phyloP scores from a whole-genome alignment of 1,140 invertebrate genomes.

The honey bee (Apis mellifera) region Amel_HAv3.1 CM009931.2:12432001-12432500 shows the following conservation, averaged over 20 bases:
- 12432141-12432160: conserved; percentile 79
- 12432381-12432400: conserved; percentile 25
- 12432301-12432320: conserved; percentile 22
- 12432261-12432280: conserved; percentile 68
- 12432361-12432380: conserved; percentile 29
- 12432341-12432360: conserved; percentile 13
- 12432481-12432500: conserved; percentile 23
- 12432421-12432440: neutral
- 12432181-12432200: conserved; percentile 88
- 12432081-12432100: conserved; percentile 78
- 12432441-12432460: conserved; percentile 6
- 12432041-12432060: conserved; percentile 48
- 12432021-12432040: conserved; percentile 64
- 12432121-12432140: conserved; percentile 78
- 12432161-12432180: conserved; percentile 83
- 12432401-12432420: conserved; percentile 4
- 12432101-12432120: conserved; percentile 78
- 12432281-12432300: conserved; percentile 24
- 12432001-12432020: conserved; percentile 69
- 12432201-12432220: conserved; percentile 91
- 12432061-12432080: conserved; percentile 63
- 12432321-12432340: conserved; percentile 23
- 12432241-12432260: conserved; percentile 85
- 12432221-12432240: conserved; percentile 92
- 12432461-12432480: conserved; percentile 16